These are phyloP conservation scores for Polietes domitor DNA, from an alignment of 2,888 invertebrate genomes.

Conservation along the genomic window DNA sequence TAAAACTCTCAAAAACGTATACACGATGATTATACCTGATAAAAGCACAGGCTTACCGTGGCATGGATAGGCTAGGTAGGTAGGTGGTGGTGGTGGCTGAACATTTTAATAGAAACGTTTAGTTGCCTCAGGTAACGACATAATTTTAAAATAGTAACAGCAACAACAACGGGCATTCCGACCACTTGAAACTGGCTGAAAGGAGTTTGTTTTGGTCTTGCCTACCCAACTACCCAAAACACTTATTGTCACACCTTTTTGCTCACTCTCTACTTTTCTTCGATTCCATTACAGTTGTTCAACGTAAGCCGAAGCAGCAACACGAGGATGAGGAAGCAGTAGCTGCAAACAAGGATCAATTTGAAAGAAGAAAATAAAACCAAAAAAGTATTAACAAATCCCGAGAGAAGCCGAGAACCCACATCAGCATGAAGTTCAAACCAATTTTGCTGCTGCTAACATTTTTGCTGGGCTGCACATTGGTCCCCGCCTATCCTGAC, in stretches of 20 bases:
- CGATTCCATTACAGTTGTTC: constrained; percentile 53
- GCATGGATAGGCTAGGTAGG: constrained; percentile 15
- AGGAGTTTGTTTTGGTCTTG: neutral
- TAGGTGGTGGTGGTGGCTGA: constrained; percentile 26
- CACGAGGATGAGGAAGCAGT: constrained; percentile 39
- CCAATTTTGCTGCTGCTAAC: constrained; percentile 32
- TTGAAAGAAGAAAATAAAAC: neutral
- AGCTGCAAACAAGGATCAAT: neutral
- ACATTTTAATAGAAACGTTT: neutral
- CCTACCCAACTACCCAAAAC: neutral
- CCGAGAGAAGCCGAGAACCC: neutral
- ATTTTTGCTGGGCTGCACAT: constrained; percentile 34
- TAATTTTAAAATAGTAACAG: no score
- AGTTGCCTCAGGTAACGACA: neutral
- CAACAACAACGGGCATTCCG: neutral
- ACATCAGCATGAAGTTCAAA: constrained; percentile 50
- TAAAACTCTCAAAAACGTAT: constrained; percentile 30
- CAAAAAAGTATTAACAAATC: neutral
- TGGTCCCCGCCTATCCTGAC: constrained; percentile 31
- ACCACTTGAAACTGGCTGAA: neutral
- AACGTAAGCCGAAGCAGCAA: constrained; percentile 9
- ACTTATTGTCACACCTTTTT: neutral
- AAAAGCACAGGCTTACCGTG: neutral
- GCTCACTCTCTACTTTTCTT: neutral
- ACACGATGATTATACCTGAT: neutral